phyloP scores from a whole-genome alignment of 2,113 vertebrate genomes.

The Chionis minor region DNA sequence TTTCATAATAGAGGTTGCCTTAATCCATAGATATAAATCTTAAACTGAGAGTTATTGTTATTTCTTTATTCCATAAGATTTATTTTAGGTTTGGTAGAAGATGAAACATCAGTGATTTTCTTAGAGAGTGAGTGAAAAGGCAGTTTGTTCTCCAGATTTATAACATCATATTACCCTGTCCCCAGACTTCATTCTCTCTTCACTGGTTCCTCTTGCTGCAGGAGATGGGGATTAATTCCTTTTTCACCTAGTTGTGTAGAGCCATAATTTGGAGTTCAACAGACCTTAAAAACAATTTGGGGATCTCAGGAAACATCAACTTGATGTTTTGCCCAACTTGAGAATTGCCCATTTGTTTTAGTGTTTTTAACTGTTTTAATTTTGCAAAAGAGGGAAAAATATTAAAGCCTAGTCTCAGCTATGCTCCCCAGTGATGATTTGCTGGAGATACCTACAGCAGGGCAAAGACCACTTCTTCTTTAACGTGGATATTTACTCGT shows the following conservation, averaged over 20 bases:
- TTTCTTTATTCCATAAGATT: constrained; percentile 29
- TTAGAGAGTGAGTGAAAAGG: background rate
- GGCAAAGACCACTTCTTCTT: background rate
- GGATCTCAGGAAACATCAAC: background rate
- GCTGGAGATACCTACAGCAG: background rate
- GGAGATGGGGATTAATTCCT: background rate
- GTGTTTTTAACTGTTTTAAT: background rate
- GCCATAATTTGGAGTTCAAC: background rate
- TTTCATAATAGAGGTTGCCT: constrained; percentile 3
- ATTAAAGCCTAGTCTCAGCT: background rate
- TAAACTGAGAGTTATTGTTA: background rate
- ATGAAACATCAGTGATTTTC: background rate
- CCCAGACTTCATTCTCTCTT: background rate
- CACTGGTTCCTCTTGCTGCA: background rate
- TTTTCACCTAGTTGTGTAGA: background rate
- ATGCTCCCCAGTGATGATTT: background rate
- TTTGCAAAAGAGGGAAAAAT: background rate
- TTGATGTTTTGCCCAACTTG: background rate
- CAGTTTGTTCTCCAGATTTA: background rate
- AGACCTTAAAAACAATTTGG: background rate
- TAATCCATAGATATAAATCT: constrained; percentile 28
- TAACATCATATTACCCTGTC: background rate
- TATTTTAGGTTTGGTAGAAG: background rate
- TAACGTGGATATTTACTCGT: background rate
- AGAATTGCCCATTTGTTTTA: background rate